Evolutionary conservation across 1,140 invertebrate genomes (phyloP).

Genomic region (Cotesia chilonis): DNA sequence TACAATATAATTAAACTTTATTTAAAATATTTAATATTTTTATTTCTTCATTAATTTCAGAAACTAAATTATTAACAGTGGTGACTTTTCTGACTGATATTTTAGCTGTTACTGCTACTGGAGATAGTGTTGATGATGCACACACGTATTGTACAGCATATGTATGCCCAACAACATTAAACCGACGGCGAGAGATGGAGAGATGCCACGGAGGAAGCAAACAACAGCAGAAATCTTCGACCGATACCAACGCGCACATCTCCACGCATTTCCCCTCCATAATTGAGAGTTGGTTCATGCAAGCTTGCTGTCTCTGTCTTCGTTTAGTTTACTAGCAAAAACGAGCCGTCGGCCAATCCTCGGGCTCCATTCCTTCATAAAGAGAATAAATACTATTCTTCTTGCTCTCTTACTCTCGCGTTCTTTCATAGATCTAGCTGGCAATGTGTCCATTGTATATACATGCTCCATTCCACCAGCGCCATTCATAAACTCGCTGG

Average conservation of each 20-base stretch:
- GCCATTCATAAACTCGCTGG: slow-evolving; percentile 7
- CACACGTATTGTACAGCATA: too few species aligned
- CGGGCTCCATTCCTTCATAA: background rate
- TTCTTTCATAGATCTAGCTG: background rate
- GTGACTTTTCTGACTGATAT: too few species aligned
- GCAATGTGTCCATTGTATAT: background rate
- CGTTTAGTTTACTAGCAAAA: background rate
- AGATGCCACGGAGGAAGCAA: background rate
- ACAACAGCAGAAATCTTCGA: background rate
- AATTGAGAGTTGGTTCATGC: background rate
- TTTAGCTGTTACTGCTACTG: too few species aligned
- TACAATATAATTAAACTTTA: too few species aligned
- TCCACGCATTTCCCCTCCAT: slow-evolving; percentile 8
- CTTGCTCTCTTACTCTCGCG: background rate
- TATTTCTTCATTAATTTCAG: too few species aligned
- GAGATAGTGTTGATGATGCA: too few species aligned
- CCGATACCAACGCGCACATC: slow-evolving; percentile 12
- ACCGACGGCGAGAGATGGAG: background rate
- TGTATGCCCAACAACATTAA: too few species aligned
- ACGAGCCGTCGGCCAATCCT: background rate
- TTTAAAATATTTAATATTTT: too few species aligned
- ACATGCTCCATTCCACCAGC: background rate
- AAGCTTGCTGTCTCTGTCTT: background rate
- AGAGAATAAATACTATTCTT: background rate
- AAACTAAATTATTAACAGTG: too few species aligned